Evolutionary conservation across 92 coral and sea anemone genomes (phyloP).

Genomic region (Umimayanthus kanabou): DNA sequence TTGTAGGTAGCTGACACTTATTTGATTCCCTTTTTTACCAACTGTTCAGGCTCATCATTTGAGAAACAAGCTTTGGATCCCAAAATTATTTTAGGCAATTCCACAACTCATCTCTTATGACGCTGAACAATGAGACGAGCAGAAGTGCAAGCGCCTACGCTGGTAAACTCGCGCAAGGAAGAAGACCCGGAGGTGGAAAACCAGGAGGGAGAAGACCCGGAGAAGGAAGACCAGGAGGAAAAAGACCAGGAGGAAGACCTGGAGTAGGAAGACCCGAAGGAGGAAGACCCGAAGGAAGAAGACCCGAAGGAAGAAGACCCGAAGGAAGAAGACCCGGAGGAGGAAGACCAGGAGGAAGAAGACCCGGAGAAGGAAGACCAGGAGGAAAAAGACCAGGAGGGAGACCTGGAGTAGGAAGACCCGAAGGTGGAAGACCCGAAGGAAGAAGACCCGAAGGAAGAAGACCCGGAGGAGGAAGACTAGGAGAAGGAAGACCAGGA

Average conservation of each 20-base stretch:
- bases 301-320: not conserved
- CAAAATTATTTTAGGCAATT: not conserved
- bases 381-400: not conserved
- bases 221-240: not conserved
- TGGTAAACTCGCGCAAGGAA: not conserved
- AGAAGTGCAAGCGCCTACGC: slow-evolving; percentile 10
- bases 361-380: not conserved
- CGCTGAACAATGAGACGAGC: not conserved
- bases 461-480: not conserved
- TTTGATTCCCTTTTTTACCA: too few relatives aligned
- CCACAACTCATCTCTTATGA: slow-evolving; percentile 5
- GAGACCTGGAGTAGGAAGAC: too few relatives aligned
- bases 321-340: too few relatives aligned
- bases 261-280: too few relatives aligned
- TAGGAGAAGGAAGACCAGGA: too few relatives aligned
- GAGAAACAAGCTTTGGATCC: not conserved
- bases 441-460: not conserved
- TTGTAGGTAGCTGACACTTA: too few relatives aligned
- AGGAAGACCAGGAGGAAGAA: not conserved
- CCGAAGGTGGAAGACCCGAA: too few relatives aligned
- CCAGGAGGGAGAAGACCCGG: not conserved
- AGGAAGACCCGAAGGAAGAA: not conserved
- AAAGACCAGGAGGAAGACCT: not conserved
- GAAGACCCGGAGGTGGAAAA: too few relatives aligned
- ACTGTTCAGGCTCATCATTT: not conserved